Base-by-base conservation (phyloP, 2,797 vertebrate genomes). In the Macropus fuliginosus region DNA sequence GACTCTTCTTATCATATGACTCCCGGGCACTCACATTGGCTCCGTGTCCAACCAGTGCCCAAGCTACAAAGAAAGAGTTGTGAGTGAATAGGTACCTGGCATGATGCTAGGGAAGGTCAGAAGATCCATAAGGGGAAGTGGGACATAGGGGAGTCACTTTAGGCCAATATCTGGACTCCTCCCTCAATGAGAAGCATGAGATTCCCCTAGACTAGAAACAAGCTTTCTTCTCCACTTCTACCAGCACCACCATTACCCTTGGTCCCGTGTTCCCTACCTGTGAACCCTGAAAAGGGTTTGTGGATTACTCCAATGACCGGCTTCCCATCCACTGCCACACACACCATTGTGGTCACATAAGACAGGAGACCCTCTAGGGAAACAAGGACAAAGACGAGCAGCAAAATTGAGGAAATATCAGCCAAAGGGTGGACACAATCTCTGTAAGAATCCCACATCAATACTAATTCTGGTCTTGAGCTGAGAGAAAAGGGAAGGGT, bases 271-370 rank as follows among this genome's bases (percentile, higher is more conserved):
- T 91, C 31, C 95, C 89, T 96, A 99, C 99, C 99, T 52, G 99
- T 99, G 97, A 98, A 99, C 0, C 97, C 98, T 56, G 98, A 98
- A 97, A 99, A 99, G 0, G 99, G 99, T 97, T 98, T 99, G 96
- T 99, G 99, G 92, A 99, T 98, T 89, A 99, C 98, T 5, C 98
- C 98, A 13, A 99, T 98, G 18, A 99, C 95, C 31, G 99, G 99
- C 97, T 98, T 98, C 21, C 99, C 98, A 1, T 98, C 96, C 12
- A 99, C 98, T 89, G 99, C 99, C 94, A 99, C 98, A 94, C 99
- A 99, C 40, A 99, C 99, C 99, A 99, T 99, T 0, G 98, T 99
- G 46, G 99, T 99, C 55, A 99, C 99, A n/a, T 99, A 99, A 90
- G 99, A 97, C 34, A 98, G 90, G 92, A 99, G 98, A 91, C 98